Conservation (phyloP, 2,888 invertebrate species). For the Apoderus coryli region DNA sequence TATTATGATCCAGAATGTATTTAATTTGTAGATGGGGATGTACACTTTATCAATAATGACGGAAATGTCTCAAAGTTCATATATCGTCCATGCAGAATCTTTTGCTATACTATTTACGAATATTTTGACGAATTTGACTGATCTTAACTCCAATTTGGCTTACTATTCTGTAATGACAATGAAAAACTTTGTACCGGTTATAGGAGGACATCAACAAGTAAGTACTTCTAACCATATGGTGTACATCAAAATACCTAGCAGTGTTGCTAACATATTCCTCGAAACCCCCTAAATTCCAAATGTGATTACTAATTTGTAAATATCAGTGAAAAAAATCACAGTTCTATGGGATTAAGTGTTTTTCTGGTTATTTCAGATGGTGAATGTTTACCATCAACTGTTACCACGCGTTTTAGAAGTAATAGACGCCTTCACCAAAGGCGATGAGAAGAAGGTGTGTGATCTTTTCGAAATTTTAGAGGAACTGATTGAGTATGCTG, state of each 20-base stretch:
- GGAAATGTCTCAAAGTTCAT: constrained; percentile 52
- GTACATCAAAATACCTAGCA: constrained; percentile 5
- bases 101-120: constrained; percentile 39
- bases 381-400: constrained; percentile 41
- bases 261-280: constrained; percentile 1
- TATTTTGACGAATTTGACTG: constrained; percentile 34
- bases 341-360: too few species aligned
- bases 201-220: constrained; percentile 48
- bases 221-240: constrained; percentile 13
- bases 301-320: too few species aligned
- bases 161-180: constrained; percentile 49
- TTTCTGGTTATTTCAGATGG: constrained; percentile 34
- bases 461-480: constrained; percentile 50
- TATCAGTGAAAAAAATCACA: too few species aligned
- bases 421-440: constrained; percentile 40
- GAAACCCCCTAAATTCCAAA: constrained; percentile 4
- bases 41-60: constrained; percentile 54
- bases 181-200: constrained; percentile 47
- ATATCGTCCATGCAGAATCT: constrained; percentile 47
- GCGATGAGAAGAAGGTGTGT: constrained; percentile 44
- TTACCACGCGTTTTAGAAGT: constrained; percentile 49
- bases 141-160: constrained; percentile 35
- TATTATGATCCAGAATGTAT: background rate
- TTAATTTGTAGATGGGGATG: constrained; percentile 42
- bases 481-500: constrained; percentile 47